Evolutionary conservation across 2,888 invertebrate species (phyloP).

Genomic region (Lithodes maja): DNA sequence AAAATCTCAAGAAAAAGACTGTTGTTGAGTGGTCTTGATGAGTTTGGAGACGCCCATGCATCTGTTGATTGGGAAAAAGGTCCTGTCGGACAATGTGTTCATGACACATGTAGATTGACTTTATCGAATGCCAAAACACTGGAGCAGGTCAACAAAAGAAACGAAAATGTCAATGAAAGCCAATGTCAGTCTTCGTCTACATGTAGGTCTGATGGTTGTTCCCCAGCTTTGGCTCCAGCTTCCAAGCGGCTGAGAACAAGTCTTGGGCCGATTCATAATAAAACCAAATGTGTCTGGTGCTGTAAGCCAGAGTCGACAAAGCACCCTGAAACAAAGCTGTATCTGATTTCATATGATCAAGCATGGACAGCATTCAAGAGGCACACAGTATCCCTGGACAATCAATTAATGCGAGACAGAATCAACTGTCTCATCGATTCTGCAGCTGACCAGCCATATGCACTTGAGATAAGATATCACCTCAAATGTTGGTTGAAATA

Average conservation of each 20-base stretch:
- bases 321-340: slow-evolving; percentile 20
- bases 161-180: background rate
- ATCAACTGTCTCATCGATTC: too few species aligned
- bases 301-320: slow-evolving; percentile 15
- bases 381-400: slow-evolving; percentile 8
- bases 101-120: too few species aligned
- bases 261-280: background rate
- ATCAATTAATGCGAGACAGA: slow-evolving; percentile 21
- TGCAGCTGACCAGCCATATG: slow-evolving; percentile 10
- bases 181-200: background rate
- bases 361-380: slow-evolving; percentile 6
- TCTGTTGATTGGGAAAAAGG: too few species aligned
- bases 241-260: background rate
- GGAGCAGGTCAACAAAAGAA: slow-evolving; percentile 6
- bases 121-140: too few species aligned
- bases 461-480: slow-evolving; percentile 8
- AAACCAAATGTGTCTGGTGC: slow-evolving; percentile 14
- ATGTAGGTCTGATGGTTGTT: background rate
- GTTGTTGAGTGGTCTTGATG: too few species aligned
- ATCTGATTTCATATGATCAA: slow-evolving; percentile 9
- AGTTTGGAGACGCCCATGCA: too few species aligned
- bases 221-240: background rate
- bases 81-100: too few species aligned
- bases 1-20: too few species aligned
- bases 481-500: background rate